A percentile compares a stretch with the other conserved stretches of the same genome.
phyloP scores from a whole-genome alignment of 2,888 invertebrate genomes.

The Crocallis elinguaria region DNA sequence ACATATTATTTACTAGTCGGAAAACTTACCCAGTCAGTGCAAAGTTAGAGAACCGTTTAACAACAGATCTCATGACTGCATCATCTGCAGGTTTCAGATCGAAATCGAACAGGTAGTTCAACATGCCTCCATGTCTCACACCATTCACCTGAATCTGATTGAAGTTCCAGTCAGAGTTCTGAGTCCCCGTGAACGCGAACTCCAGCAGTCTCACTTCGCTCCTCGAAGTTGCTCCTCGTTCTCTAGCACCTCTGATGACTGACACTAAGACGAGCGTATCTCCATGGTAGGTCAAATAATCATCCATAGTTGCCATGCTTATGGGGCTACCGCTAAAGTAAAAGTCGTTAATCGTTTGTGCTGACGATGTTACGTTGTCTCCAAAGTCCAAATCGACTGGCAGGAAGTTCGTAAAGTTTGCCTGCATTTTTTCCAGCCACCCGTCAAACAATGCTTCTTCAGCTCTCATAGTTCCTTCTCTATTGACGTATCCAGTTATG shows the following conservation, averaged over 20 bases:
- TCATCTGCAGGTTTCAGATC: slow-evolving; percentile 54
- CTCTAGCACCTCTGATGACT: slow-evolving; percentile 58
- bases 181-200: slow-evolving; percentile 64
- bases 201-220: slow-evolving; percentile 61
- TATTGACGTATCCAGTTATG: slow-evolving; percentile 63
- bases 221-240: slow-evolving; percentile 59
- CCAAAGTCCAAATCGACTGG: slow-evolving; percentile 62
- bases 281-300: slow-evolving; percentile 70
- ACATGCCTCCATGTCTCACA: slow-evolving; percentile 64
- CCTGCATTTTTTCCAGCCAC: slow-evolving; percentile 66
- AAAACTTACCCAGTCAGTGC: slow-evolving; percentile 63
- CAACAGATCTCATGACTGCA: slow-evolving; percentile 46
- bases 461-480: slow-evolving; percentile 71
- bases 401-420: slow-evolving; percentile 65
- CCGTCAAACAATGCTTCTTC: slow-evolving; percentile 50
- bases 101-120: slow-evolving; percentile 67
- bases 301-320: slow-evolving; percentile 60
- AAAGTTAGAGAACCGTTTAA: slow-evolving; percentile 57
- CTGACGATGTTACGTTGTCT: slow-evolving; percentile 45
- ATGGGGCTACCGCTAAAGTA: slow-evolving; percentile 61
- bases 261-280: slow-evolving; percentile 66
- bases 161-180: slow-evolving; percentile 62
- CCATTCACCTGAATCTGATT: slow-evolving; percentile 62
- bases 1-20: too few species aligned
- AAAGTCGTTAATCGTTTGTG: slow-evolving; percentile 52